These are phyloP conservation scores for Hesperia comma DNA, from an alignment of 2,888 invertebrate genomes.

Conservation along the genomic window DNA sequence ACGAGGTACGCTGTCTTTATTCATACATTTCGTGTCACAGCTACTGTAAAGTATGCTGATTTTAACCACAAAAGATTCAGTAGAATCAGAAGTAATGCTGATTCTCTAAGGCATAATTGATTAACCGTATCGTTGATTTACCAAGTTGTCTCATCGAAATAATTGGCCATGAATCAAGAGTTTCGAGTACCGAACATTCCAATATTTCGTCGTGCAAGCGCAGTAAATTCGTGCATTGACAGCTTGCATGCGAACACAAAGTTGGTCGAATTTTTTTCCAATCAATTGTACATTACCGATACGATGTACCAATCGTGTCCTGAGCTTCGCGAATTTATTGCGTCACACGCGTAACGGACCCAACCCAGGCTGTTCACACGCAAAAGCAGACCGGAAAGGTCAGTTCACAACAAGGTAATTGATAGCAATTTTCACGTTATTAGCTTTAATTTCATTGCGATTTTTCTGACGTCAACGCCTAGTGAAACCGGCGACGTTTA, in stretches of 20 bases:
- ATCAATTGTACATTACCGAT: slow-evolving; percentile 34
- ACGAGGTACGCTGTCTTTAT: too few species aligned
- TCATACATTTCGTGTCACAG: too few species aligned
- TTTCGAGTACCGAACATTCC: slow-evolving; percentile 24
- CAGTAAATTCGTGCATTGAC: slow-evolving; percentile 29
- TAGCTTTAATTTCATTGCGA: slow-evolving; percentile 56
- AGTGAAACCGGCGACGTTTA: slow-evolving; percentile 53
- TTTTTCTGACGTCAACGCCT: slow-evolving; percentile 57
- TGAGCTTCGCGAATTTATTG: slow-evolving; percentile 47
- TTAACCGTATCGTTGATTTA: background rate
- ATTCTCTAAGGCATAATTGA: too few species aligned
- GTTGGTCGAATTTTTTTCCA: slow-evolving; percentile 32
- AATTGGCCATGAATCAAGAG: slow-evolving; percentile 32
- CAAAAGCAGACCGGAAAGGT: slow-evolving; percentile 57
- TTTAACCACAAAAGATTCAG: too few species aligned
- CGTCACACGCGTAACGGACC: slow-evolving; percentile 51
- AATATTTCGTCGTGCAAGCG: slow-evolving; percentile 27
- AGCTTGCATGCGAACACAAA: slow-evolving; percentile 27
- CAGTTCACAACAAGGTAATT: slow-evolving; percentile 59
- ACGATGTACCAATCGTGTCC: slow-evolving; percentile 40
- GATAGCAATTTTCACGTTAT: slow-evolving; percentile 51
- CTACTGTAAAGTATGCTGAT: too few species aligned
- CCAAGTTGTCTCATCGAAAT: slow-evolving; percentile 1
- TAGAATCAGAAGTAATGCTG: too few species aligned
- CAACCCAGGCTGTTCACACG: slow-evolving; percentile 62